Evolutionary conservation across 1,140 invertebrate species (phyloP).

Genomic region (Tetraneura akinire): DNA sequence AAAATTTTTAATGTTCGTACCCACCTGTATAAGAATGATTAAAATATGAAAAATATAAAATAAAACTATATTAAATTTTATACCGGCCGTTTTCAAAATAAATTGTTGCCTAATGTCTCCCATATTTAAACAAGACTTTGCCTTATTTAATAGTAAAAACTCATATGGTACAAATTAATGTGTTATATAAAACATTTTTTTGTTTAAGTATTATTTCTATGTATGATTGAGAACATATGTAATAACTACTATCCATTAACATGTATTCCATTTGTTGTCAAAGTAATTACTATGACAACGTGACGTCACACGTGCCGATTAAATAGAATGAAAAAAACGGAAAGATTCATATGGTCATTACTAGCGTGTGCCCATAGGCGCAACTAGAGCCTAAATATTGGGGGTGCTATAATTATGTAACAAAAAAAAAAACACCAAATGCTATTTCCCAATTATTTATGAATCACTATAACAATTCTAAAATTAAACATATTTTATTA

Average conservation of each 20-base stretch:
- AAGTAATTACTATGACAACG: not conserved
- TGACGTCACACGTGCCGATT: not conserved
- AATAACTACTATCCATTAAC: not conserved
- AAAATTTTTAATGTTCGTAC: not conserved
- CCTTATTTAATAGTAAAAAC: not conserved
- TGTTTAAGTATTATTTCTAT: too few species aligned
- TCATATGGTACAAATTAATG: not conserved
- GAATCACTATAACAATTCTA: too few species aligned
- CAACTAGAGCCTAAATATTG: too few species aligned
- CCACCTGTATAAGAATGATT: too few species aligned
- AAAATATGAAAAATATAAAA: not conserved
- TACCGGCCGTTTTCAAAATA: constrained; percentile 36
- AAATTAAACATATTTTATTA: too few species aligned
- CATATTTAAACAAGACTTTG: not conserved
- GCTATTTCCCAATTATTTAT: too few species aligned
- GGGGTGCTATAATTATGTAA: too few species aligned
- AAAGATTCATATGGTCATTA: too few species aligned
- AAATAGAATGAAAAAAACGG: too few species aligned
- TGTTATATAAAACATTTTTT: too few species aligned
- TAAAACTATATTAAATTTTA: not conserved
- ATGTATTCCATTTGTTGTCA: not conserved
- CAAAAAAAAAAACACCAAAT: too few species aligned
- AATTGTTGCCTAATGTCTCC: constrained; percentile 17
- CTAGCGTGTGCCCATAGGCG: too few species aligned
- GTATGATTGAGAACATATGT: not conserved